Base-by-base conservation (phyloP, 2,113 vertebrate species). In the Scophthalmus maximus region DNA sequence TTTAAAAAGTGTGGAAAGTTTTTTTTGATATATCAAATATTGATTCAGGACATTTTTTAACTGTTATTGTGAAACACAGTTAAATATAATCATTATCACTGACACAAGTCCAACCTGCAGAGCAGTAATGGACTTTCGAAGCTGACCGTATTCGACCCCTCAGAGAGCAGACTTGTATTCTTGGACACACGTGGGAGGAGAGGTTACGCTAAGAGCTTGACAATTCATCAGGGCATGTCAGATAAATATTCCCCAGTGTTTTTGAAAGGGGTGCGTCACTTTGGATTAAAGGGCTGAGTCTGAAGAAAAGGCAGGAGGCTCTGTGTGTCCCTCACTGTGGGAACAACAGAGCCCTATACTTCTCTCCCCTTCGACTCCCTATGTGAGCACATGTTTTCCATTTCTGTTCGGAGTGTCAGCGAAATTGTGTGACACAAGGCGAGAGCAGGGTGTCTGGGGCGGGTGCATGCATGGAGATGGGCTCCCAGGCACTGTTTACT, bases 311-410 rank as follows among this genome's bases (percentile, higher is more conserved):
- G 50, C 9, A 14, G 17, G 60, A 63, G 58, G 18, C n/a, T n/a
- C 66, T 44, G 29, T 76, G 59, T 30, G 5, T 76, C 58, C 36
- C 30, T 58, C 44, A 2, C 30, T 51, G 72, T 55, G 65, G 68
- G 70, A 76, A 75, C 76, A 81, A 68, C 74, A 67, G 67, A 26
- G 40, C 32, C 42, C 27, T 75, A 14, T 57, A 46, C 59, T 2
- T 47, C 42, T 76, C 70, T 82, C 36, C 61, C 38, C 15, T 78
- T 42, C 42, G 58, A 74, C 79, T 87, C 75, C 69, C 67, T 38
- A 40, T 49, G 69, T 78, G 22, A 67, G 68, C 72, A 73, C 57
- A 70, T 81, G 68, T 81, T 87, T 85, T 82, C 79, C 84, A 81
- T 68, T 71, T 73, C 51, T 73, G 47, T 59, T 84, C 49, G 49